A percentile compares a stretch with the other conserved stretches of the same genome.
Evolutionary conservation across 1,140 invertebrate species (phyloP).

Genomic region (Trinorchestia longiramus): DNA sequence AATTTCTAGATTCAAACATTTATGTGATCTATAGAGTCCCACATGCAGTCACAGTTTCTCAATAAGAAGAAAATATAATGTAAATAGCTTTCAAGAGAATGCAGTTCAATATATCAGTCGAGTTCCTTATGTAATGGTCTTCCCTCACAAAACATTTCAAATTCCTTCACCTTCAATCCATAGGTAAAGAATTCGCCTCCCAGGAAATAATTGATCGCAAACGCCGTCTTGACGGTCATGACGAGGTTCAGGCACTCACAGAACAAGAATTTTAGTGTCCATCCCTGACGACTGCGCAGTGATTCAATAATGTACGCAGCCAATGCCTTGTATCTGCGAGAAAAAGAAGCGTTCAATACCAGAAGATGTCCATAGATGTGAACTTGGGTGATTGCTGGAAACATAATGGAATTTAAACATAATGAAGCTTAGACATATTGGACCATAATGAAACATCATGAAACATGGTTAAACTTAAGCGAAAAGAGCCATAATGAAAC

Average conservation of each 20-base stretch:
- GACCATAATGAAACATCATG: too few species aligned
- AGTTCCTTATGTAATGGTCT: neutral
- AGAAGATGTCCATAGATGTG: neutral
- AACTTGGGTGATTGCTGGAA: too few species aligned
- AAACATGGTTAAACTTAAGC: too few species aligned
- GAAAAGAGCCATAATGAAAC: too few species aligned
- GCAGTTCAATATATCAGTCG: neutral
- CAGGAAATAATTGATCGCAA: conserved; percentile 88
- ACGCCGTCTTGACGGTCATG: conserved; percentile 79
- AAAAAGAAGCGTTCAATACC: neutral
- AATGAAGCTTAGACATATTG: neutral
- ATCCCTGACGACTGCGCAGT: conserved; percentile 71
- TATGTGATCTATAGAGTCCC: neutral
- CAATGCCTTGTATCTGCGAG: neutral
- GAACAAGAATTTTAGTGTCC: conserved; percentile 93
- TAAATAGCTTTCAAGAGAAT: neutral
- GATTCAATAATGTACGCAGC: neutral
- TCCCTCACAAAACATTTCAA: neutral
- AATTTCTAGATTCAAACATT: neutral
- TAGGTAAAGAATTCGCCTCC: conserved; percentile 88
- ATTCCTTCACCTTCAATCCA: conserved; percentile 74
- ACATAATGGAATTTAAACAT: too few species aligned
- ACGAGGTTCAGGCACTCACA: conserved; percentile 91
- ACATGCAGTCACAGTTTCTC: neutral
- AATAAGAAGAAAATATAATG: neutral